Base-by-base conservation (phyloP, 2,888 invertebrate species). In the Acanthoscelides obtectus region DNA sequence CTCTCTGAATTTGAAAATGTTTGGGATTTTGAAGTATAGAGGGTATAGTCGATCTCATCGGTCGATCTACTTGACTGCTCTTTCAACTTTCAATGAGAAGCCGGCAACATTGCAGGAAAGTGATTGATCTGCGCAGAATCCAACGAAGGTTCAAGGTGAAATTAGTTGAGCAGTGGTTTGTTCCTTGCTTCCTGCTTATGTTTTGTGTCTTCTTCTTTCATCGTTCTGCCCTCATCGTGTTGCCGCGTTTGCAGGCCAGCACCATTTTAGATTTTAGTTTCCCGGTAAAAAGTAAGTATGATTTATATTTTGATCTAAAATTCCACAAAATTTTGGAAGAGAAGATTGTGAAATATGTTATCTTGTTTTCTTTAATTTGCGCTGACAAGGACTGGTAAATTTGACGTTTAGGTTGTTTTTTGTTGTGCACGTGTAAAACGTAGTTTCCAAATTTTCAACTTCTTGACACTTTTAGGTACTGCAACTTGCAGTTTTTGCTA, bases 361-460 rank as follows among this genome's bases (percentile, higher is more conserved):
- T 67, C 64, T 64, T 67, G 22, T 63, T 22, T 64, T 22, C 63
- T 22, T 22, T 21, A 67, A 22, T 65, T 67, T 22, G 21, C 19
- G 45, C 69, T 66, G 66, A 17, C 66, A 75, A 72, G 70, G 69
- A 74, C 68, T 72, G 1, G 71, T 69, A 68, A 69, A 74, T 73
- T 74, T 76, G 76, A 75, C 76, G 71, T 76, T 73, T 75, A 72
- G 69, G 70, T 73, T 70, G 69, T 71, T 71, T 72, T 72, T 73
- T 70, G 70, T 66, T 73, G 73, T 74, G 76, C 76, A 76, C 76
- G 76, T 76, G 76, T 76, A 71, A 66, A 66, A 20, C 21, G 22
- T 21, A 66, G 20, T 66, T 22, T 21, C 22, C 66, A 66, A 66
- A 21, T n/a, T 66, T 12, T 17, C 6, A 1, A 45, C 17, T 45